Conservation (phyloP, 2,888 invertebrate genomes). For the Pandemis heparana region DNA sequence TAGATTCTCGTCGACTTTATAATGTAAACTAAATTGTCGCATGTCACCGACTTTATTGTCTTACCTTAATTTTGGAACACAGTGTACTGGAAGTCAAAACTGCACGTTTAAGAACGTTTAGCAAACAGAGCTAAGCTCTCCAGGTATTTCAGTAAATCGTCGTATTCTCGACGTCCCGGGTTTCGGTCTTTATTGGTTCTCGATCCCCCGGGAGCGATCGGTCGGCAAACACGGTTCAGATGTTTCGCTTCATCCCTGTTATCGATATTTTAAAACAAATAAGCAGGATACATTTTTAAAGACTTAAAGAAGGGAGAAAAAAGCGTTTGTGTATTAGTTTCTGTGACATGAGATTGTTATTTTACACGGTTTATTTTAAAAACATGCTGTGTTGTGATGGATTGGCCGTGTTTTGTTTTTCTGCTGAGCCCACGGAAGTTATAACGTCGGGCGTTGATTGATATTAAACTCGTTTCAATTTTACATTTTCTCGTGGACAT, state of each 20-base stretch:
- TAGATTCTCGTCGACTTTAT: too few species aligned
- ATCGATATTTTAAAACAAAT: constrained; percentile 36
- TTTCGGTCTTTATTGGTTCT: constrained; percentile 63
- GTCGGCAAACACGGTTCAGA: constrained; percentile 70
- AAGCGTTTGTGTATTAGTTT: neutral
- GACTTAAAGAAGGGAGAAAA: neutral
- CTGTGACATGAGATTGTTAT: neutral
- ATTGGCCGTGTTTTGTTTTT: too few species aligned
- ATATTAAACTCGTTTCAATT: too few species aligned
- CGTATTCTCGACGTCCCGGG: constrained; percentile 56
- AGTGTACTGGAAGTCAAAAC: neutral
- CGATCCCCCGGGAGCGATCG: constrained; percentile 79
- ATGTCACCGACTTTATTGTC: too few species aligned
- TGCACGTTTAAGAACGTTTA: neutral
- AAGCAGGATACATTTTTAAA: constrained; percentile 8
- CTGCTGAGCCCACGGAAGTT: too few species aligned
- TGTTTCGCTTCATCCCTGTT: constrained; percentile 13
- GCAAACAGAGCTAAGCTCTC: constrained; percentile 12
- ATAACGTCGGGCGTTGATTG: too few species aligned
- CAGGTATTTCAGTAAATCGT: constrained; percentile 40
- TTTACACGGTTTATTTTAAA: neutral
- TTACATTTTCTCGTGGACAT: too few species aligned
- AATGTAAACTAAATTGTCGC: too few species aligned
- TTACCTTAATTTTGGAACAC: too few species aligned
- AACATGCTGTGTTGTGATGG: too few species aligned